These are phyloP conservation scores for Athalia cordata DNA, from an alignment of 2,888 invertebrate species.

Conservation along the genomic window DNA sequence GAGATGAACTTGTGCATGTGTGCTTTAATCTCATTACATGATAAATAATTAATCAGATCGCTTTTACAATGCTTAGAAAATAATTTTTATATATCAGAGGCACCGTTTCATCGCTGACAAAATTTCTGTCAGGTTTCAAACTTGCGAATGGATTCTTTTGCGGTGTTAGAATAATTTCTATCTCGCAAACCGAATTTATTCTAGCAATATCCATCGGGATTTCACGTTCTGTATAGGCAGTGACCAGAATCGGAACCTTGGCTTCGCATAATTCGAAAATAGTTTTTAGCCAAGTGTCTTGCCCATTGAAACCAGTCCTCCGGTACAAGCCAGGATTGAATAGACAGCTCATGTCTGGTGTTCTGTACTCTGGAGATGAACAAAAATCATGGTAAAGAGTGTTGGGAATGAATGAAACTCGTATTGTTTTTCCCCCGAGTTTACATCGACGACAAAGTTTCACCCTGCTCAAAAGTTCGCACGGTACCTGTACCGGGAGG, in stretches of 20 bases:
- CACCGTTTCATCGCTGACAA: conserved; percentile 82
- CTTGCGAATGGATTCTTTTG: conserved; percentile 81
- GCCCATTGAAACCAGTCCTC: conserved; percentile 78
- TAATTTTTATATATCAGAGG: conserved; percentile 85
- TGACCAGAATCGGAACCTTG: conserved; percentile 79
- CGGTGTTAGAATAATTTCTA: conserved; percentile 76
- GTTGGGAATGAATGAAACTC: conserved; percentile 60
- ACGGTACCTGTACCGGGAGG: conserved; percentile 74
- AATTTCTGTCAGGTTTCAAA: conserved; percentile 83
- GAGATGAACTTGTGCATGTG: neutral
- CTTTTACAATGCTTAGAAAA: conserved; percentile 76
- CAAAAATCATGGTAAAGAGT: conserved; percentile 71
- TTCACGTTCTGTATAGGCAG: conserved; percentile 82
- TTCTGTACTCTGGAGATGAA: conserved; percentile 47
- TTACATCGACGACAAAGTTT: conserved; percentile 62
- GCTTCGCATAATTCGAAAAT: conserved; percentile 77
- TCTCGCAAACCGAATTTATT: conserved; percentile 75
- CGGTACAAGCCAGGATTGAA: conserved; percentile 85
- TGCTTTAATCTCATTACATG: neutral
- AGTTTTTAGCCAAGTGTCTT: conserved; percentile 82
- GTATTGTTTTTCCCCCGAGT: conserved; percentile 53
- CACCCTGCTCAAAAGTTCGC: conserved; percentile 77
- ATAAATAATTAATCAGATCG: no score
- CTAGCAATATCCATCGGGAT: conserved; percentile 79
- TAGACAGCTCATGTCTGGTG: conserved; percentile 77